Percentiles rank a stretch among this genome's conserved stretches.
phyloP scores from a whole-genome alignment of 2,888 invertebrate species.

The Pollenia labialis region DNA sequence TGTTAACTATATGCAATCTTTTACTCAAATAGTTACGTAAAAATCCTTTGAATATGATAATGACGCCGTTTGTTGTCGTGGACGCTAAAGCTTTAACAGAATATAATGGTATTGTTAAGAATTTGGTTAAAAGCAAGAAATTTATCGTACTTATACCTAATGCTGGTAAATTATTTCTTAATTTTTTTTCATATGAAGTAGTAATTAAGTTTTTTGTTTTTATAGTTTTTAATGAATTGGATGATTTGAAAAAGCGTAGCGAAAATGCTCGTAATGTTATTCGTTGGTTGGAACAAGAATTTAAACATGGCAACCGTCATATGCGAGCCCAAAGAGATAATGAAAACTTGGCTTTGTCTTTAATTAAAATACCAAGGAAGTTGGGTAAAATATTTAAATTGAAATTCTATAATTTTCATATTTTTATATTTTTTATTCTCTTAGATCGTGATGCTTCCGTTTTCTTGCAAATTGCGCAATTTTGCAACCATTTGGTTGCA shows the following conservation, averaged over 20 bases:
- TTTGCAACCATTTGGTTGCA: slow-evolving; percentile 83
- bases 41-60: slow-evolving; percentile 83
- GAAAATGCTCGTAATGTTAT: slow-evolving; percentile 95
- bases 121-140: slow-evolving; percentile 91
- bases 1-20: slow-evolving; percentile 10
- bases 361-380: slow-evolving; percentile 91
- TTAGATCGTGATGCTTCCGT: slow-evolving; percentile 83
- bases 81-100: slow-evolving; percentile 92
- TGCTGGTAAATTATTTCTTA: slow-evolving; percentile 87
- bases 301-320: slow-evolving; percentile 93
- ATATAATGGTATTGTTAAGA: slow-evolving; percentile 91
- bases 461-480: slow-evolving; percentile 84
- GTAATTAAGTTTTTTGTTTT: slow-evolving; percentile 60
- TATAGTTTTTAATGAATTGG: slow-evolving; percentile 94
- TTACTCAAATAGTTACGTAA: slow-evolving; percentile 78
- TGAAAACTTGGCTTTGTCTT: slow-evolving; percentile 89
- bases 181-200: neutral
- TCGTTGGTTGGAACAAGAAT: slow-evolving; percentile 95
- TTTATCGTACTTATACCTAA: slow-evolving; percentile 95
- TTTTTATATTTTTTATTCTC: neutral
- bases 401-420: neutral
- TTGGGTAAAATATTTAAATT: slow-evolving; percentile 86
- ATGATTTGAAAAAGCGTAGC: slow-evolving; percentile 93
- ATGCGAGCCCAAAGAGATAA: slow-evolving; percentile 94
- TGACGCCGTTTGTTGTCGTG: slow-evolving; percentile 94